These are phyloP conservation scores for Caenorhabditis macrosperma DNA, from an alignment of 2,888 invertebrate genomes.

Conservation along the genomic window DNA sequence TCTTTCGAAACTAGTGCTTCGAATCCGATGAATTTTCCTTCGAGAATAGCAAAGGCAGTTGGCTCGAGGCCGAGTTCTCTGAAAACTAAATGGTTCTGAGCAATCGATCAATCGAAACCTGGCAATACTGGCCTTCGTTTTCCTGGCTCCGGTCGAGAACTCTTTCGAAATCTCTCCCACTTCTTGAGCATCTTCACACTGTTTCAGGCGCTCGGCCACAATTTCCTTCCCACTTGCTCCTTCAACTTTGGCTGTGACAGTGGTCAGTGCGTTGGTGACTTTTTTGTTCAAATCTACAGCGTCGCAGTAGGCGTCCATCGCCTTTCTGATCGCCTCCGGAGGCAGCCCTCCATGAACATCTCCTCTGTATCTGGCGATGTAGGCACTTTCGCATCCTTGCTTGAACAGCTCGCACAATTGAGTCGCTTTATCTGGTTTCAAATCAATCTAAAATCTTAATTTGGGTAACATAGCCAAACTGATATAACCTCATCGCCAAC, in stretches of 20 bases:
- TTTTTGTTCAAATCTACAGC: conserved; percentile 57
- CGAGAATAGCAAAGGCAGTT: conserved; percentile 35
- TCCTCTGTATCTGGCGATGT: conserved; percentile 59
- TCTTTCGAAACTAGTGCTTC: conserved; percentile 1
- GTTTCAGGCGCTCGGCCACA: conserved; percentile 39
- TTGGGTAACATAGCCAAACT: no score
- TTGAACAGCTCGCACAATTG: conserved; percentile 11
- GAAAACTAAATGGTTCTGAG: neutral
- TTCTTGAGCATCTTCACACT: conserved; percentile 51
- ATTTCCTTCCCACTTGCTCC: conserved; percentile 5
- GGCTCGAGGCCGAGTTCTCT: conserved; percentile 55
- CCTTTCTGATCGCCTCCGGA: conserved; percentile 55
- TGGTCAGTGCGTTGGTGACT: conserved; percentile 43
- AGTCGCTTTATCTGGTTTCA: neutral
- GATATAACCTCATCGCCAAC: conserved; percentile 27
- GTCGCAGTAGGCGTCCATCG: conserved; percentile 43
- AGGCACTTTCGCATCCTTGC: conserved; percentile 59
- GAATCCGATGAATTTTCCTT: conserved; percentile 44
- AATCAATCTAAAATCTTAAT: neutral
- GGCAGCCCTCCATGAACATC: conserved; percentile 59
- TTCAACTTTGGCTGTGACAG: conserved; percentile 48
- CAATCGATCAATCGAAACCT: conserved; percentile 19
- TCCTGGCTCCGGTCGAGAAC: conserved; percentile 39
- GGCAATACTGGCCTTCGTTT: conserved; percentile 58
- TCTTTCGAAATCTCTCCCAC: conserved; percentile 55